phyloP scores from a whole-genome alignment of 2,113 vertebrate species.

The Mesitornis unicolor region DNA sequence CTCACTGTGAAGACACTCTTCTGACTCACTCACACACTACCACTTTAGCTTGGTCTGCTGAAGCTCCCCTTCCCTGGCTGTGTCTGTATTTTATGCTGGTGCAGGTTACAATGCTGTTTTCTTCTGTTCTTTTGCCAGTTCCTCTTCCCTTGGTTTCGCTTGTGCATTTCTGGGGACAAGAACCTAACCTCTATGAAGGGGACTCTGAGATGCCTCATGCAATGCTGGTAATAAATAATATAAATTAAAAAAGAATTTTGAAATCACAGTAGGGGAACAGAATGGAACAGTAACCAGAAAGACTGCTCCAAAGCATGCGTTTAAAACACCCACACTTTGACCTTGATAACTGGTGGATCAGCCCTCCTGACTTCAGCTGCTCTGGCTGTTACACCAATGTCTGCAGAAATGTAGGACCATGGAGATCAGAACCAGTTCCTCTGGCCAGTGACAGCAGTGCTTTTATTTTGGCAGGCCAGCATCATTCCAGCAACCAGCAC shows the following conservation, averaged over 20 bases:
- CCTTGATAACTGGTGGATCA: background rate
- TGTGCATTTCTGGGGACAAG: background rate
- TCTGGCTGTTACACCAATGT: background rate
- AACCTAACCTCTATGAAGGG: background rate
- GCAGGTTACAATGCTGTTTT: background rate
- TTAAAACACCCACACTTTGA: background rate
- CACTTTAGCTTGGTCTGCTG: background rate
- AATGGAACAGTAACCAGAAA: background rate
- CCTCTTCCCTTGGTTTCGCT: background rate
- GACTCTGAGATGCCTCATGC: background rate
- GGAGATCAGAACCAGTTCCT: background rate
- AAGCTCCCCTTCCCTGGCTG: background rate
- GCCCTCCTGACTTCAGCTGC: background rate
- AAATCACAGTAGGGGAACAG: background rate
- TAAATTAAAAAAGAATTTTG: background rate
- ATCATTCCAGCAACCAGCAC: background rate
- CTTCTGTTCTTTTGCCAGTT: background rate
- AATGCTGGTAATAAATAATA: background rate
- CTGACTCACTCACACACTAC: background rate
- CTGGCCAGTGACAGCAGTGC: background rate
- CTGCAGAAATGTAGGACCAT: background rate
- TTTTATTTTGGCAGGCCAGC: conserved; percentile 24
- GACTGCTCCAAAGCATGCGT: background rate
- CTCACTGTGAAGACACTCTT: background rate
- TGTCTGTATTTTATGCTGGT: background rate